Base-by-base conservation (phyloP, 2,888 invertebrate genomes). In the Tridacna gigas region DNA sequence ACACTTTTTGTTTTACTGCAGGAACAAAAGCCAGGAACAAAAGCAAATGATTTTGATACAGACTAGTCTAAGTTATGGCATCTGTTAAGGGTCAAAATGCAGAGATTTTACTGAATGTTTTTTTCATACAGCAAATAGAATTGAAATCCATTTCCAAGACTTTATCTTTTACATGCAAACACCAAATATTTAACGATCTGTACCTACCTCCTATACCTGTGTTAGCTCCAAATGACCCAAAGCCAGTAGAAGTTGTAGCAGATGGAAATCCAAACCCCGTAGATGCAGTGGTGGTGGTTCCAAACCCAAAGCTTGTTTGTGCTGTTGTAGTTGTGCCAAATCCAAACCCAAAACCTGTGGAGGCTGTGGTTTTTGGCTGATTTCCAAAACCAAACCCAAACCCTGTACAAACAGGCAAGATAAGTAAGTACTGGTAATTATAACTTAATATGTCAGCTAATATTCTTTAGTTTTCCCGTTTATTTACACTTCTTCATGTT, bases 161-260 rank as follows among this genome's bases (percentile, higher is more conserved):
- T 60, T 37, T 37, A 37, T 37, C 37, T 37, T 2, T 37, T 4
- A 37, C 37, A 37, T 37, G 37, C 37, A 37, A 37, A 37, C 7
- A 37, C 37, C 37, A 37, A 37, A 37, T 37, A 37, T 37, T n/a
- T n/a, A n/a, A n/a, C n/a, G 7, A 2, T 20, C 56, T 20, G 56
- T 45, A 11, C 48, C 45, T 71, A 20, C 91, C 92, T 79, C 89
- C 88, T 80, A 86, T 84, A 2, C 85, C 86, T 22, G 83, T 73
- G 9, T 78, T 63, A 9, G 47, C 65, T 25, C 75, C 69, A 78
- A 86, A 81, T 13, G 74, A 63, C 20, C 74, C 48, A 45, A 75
- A 28, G 4, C 67, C 67, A 67, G 67, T 67, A 13, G 28, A 22
- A 25, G 83, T 56, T 5, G 83, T 74, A 2, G 76, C 77, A 13